Conservation (phyloP, 2,888 invertebrate genomes). For the Melanostoma scalare region DNA sequence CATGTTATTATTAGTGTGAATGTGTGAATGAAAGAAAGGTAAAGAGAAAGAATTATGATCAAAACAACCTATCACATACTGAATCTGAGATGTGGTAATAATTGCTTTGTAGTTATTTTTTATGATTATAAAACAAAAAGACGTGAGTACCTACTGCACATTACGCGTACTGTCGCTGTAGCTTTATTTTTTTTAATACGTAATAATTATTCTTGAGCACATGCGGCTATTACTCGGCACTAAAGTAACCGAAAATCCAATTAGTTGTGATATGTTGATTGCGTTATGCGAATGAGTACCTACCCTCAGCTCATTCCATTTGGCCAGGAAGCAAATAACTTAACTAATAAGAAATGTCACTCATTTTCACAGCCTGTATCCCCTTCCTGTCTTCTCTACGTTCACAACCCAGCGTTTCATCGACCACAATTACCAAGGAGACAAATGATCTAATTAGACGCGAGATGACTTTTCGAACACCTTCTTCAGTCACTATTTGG, state of each 20-base stretch:
- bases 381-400: slow-evolving; percentile 7
- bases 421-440: slow-evolving; percentile 34
- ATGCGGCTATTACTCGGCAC: slow-evolving; percentile 62
- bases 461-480: slow-evolving; percentile 70
- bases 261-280: slow-evolving; percentile 68
- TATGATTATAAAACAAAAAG: too few species aligned
- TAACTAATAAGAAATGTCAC: slow-evolving; percentile 70
- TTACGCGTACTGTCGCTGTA: too few species aligned
- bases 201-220: slow-evolving; percentile 49
- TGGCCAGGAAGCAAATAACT: slow-evolving; percentile 59
- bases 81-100: too few species aligned
- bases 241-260: slow-evolving; percentile 71
- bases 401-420: neutral
- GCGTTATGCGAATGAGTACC: slow-evolving; percentile 33
- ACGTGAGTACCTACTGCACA: too few species aligned
- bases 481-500: slow-evolving; percentile 61
- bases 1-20: too few species aligned
- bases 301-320: slow-evolving; percentile 33
- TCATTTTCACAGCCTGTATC: slow-evolving; percentile 47
- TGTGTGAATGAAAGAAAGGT: too few species aligned
- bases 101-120: too few species aligned
- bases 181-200: too few species aligned
- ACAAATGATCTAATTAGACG: slow-evolving; percentile 72
- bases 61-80: too few species aligned
- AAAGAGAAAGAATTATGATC: too few species aligned